Base-by-base conservation (phyloP, 2,113 vertebrate genomes). In the Falcunculus frontatus region DNA sequence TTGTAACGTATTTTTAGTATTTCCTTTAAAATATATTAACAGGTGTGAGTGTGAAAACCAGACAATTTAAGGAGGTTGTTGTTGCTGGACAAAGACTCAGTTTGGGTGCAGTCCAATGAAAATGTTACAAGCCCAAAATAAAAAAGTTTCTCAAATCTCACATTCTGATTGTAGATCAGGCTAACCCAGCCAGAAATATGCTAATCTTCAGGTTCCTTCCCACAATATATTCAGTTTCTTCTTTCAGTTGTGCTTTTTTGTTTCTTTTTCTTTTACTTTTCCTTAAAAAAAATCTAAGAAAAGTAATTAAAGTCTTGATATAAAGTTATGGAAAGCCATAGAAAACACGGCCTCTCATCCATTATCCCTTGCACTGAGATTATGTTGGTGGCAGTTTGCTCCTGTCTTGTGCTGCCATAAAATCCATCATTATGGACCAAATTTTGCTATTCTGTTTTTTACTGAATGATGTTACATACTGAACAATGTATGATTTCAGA, bases 1-100 rank as follows among this genome's bases (percentile, higher is more conserved):
- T 92, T 94, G 62, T 72, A 95, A 84, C 41, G 41, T 72, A 93
- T 84, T 91, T 95, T 94, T 82, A 95, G 67, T 84, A 69, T 87
- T 94, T 96, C 80, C 69, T 95, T 91, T 87, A 79, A 93, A 97
- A 93, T 87, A 73, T 67, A 89, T 94, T 95, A 95, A 84, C 93
- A 97, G 91, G 86, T 92, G 91, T 84, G 86, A 76, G 39, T 64
- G 29, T 79, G 93, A 92, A 95, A 90, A 90, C n/a, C 2, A 7
- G 87, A 84, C 77, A 89, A 4, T 52, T 78, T 89, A 60, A 72
- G 47, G 69, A 89, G 74, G 72, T 56, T 89, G 87, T 78, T 95
- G 68, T 79, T 95, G 59, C 89, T 97, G 94, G 87, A 94, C 53
- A 72, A 94, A 91, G 87, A 32, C 29, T 56, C 39, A 1, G 1